Conservation (phyloP, 2,113 vertebrate genomes). For the Rhegmatorhina hoffmannsi region DNA sequence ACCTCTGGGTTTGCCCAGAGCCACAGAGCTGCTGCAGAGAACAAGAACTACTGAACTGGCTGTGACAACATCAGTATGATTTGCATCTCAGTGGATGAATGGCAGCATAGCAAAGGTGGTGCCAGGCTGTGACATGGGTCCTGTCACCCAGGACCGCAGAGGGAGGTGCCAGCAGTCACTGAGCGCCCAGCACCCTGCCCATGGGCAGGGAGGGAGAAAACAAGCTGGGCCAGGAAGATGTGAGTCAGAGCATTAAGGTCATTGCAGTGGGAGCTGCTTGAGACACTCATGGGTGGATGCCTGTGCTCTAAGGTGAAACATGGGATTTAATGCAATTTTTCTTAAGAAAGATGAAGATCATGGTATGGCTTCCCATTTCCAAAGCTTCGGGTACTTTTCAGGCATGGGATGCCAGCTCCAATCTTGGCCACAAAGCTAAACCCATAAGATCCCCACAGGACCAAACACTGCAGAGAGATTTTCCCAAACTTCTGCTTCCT, state of each 20-base stretch:
- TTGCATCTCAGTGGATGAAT: background rate
- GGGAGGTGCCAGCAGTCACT: background rate
- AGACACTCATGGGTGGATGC: background rate
- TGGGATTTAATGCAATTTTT: background rate
- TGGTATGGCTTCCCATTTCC: background rate
- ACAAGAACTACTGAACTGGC: background rate
- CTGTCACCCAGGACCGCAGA: background rate
- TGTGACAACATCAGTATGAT: accelerated
- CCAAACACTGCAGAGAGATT: background rate
- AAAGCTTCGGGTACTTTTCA: background rate
- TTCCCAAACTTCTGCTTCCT: background rate
- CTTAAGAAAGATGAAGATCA: background rate
- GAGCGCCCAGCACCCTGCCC: background rate
- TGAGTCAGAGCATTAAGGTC: constrained; percentile 49
- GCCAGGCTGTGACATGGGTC: background rate
- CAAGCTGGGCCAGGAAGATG: background rate
- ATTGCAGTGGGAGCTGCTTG: background rate
- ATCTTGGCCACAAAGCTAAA: background rate
- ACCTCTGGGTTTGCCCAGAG: background rate
- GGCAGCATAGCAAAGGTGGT: background rate
- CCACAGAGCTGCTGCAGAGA: background rate
- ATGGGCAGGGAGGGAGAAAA: background rate
- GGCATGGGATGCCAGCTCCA: background rate
- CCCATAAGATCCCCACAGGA: background rate
- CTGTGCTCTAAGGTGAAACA: background rate